Conservation (phyloP, 2,888 invertebrate species). For the Lepidochitona cinerea region DNA sequence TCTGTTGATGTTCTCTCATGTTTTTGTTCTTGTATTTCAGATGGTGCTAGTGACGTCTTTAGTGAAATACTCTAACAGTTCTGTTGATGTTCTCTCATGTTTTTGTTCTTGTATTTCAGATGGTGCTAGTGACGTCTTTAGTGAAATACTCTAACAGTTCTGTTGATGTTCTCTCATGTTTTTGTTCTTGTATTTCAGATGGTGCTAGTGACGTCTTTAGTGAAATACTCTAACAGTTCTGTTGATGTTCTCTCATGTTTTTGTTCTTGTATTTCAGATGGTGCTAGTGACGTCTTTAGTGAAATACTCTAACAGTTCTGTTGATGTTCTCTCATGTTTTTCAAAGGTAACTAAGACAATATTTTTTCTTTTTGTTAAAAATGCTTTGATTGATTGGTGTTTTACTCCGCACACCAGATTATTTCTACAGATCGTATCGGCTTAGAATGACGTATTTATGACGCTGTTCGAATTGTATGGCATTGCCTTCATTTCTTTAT, state of each 20-base stretch:
- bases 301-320: conserved; percentile 66
- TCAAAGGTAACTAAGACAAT: conserved; percentile 47
- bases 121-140: conserved; percentile 59
- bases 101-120: conserved; percentile 54
- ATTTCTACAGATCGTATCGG: no score
- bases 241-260: conserved; percentile 66
- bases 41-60: conserved; percentile 60
- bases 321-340: conserved; percentile 65
- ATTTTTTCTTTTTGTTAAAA: not conserved
- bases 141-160: conserved; percentile 67
- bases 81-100: conserved; percentile 64
- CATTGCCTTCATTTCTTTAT: no score
- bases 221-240: conserved; percentile 66
- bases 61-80: conserved; percentile 66
- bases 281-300: conserved; percentile 61
- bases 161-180: conserved; percentile 64
- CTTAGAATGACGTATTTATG: no score
- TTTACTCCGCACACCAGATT: no score
- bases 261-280: conserved; percentile 45
- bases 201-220: conserved; percentile 58
- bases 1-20: conserved; percentile 65
- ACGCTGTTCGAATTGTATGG: no score
- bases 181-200: conserved; percentile 54
- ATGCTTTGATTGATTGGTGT: not conserved
- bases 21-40: conserved; percentile 53